A percentile compares a stretch with the other conserved stretches of the same genome.
phyloP scores from a whole-genome alignment of 1,140 invertebrate genomes.

The Ruditapes philippinarum region DNA sequence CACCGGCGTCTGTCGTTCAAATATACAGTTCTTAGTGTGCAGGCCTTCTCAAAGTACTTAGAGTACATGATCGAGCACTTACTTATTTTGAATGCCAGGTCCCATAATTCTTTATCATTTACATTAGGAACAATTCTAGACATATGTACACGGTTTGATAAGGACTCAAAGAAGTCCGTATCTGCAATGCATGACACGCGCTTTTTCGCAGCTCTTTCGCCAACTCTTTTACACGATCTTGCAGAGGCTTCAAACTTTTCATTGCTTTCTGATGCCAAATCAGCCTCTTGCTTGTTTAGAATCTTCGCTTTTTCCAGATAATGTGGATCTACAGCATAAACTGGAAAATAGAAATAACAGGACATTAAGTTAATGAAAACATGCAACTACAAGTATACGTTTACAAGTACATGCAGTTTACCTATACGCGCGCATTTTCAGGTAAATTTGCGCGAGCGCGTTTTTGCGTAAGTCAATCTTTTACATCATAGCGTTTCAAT shows the following conservation, averaged over 20 bases:
- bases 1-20: slow-evolving; percentile 52
- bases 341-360: slow-evolving; percentile 39
- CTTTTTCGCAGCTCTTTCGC: slow-evolving; percentile 37
- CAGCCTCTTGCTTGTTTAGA: not conserved
- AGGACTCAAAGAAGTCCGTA: slow-evolving; percentile 45
- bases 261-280: not conserved
- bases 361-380: no score
- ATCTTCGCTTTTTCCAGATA: slow-evolving; percentile 20
- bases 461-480: no score
- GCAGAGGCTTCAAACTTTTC: slow-evolving; percentile 9
- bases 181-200: slow-evolving; percentile 44
- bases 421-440: no score
- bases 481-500: no score
- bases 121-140: not conserved
- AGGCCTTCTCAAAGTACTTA: slow-evolving; percentile 51
- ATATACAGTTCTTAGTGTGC: slow-evolving; percentile 44
- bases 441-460: no score
- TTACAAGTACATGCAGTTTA: no score
- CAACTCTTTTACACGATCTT: not conserved
- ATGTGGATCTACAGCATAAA: slow-evolving; percentile 6
- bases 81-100: slow-evolving; percentile 51
- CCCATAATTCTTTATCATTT: slow-evolving; percentile 41
- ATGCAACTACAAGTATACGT: no score
- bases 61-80: slow-evolving; percentile 40
- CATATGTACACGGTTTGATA: slow-evolving; percentile 62